A percentile compares a stretch with the other conserved stretches of the same genome.
Evolutionary conservation across 2,797 vertebrate genomes (phyloP).

Genomic region (Masticophis lateralis): DNA sequence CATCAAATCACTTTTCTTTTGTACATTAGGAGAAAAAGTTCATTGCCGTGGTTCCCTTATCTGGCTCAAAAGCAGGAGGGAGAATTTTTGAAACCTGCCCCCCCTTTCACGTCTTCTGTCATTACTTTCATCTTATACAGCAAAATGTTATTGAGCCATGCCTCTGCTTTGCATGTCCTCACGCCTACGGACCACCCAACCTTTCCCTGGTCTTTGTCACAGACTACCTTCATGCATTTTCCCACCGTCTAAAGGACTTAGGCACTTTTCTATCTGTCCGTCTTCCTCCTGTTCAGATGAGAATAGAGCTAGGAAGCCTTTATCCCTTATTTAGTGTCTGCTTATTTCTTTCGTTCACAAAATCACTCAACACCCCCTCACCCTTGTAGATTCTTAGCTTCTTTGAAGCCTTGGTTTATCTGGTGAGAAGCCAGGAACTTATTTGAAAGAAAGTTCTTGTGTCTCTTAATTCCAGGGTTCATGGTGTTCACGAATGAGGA

Average conservation of each 20-base stretch:
- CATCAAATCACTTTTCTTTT: background rate
- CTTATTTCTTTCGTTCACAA: conserved; percentile 1
- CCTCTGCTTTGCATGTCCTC: background rate
- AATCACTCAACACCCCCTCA: background rate
- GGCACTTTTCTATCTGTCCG: background rate
- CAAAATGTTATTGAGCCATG: conserved; percentile 1
- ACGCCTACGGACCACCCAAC: conserved; percentile 6
- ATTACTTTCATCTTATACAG: conserved; percentile 30
- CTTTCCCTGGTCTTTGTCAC: background rate
- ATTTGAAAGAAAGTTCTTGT: background rate
- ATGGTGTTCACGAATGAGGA: background rate
- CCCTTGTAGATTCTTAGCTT: background rate
- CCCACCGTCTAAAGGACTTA: background rate
- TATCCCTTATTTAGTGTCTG: background rate
- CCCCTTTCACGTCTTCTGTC: conserved; percentile 17
- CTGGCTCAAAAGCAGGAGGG: background rate
- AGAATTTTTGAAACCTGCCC: background rate
- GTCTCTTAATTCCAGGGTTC: background rate
- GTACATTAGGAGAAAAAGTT: conserved; percentile 38
- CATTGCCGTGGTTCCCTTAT: conserved; percentile 33
- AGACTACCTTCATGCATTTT: background rate
- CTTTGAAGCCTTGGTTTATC: background rate
- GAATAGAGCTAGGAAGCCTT: background rate
- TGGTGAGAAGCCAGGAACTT: background rate
- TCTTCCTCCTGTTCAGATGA: conserved; percentile 2